Base-by-base conservation (phyloP, 2,888 invertebrate genomes). In the Tiliacea citrago region DNA sequence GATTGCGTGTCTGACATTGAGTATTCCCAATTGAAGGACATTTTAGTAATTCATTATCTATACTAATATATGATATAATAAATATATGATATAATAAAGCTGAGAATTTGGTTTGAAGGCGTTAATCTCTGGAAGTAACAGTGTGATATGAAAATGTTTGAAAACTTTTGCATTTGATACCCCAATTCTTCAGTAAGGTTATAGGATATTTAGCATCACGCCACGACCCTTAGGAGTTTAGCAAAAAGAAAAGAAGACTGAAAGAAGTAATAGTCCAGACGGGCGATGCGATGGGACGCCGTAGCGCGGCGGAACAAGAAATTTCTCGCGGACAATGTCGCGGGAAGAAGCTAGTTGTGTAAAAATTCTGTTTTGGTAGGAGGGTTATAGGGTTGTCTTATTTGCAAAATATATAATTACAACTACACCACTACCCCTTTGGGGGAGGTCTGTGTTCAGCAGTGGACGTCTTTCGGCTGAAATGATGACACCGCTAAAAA, bases 1-100 rank as follows among this genome's bases (percentile, higher is more conserved):
- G 79, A 84, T 83, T 77, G 74, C 75, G 21, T 63, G 72, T 75
- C 24, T 78, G 82, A 73, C 77, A 75, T 86, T 86, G 74, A 72
- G 66, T 66, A 71, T 77, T 81, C 12, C 57, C 68, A 61, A 71
- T 66, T 75, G 58, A 60, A 58, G 72, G 55, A 51, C 47, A 68
- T 2, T 29, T 55, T 47, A 12, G 1, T 65, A 21, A 49, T 57
- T 57, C n/a, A 58, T 68, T 13, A 61, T 53, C 1, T 53, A 12
- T 10, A 10, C 10, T 49, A 21, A 51, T 10, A 51, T 9, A 10
- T 39, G 3, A 9, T 51, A 21, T 51, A 51, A 21, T 51, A 51
- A 51, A 51, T n/a, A n/a, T n/a, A n/a, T n/a, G 3, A 21, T 51
- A 21, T 51, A 51, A 21, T 51, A 51, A 51, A 51, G 1, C 1